phyloP scores from a whole-genome alignment of 2,888 invertebrate genomes.

The Pinctada fucata region DNA sequence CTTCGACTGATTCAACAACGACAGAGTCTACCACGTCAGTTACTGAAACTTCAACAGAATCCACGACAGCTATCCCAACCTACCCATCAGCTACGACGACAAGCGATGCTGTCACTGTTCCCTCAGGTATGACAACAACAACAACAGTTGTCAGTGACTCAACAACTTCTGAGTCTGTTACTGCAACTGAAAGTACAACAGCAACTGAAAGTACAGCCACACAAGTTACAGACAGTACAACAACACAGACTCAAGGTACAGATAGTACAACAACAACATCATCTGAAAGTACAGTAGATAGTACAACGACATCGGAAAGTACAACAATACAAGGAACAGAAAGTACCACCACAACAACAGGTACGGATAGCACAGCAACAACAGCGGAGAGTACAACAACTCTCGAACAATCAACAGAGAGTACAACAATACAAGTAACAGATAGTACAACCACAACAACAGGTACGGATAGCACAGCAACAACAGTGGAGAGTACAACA shows the following conservation, averaged over 20 bases:
- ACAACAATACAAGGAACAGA: neutral
- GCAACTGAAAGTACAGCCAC: neutral
- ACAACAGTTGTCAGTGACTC: no score
- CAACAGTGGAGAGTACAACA: no score
- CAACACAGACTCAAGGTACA: no score
- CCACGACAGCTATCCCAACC: no score
- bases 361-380: neutral
- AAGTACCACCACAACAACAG: neutral
- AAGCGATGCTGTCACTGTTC: no score
- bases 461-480: neutral
- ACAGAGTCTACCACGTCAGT: no score
- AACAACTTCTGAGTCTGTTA: no score
- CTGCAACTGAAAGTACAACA: neutral
- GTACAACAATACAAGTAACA: neutral
- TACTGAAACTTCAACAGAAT: no score
- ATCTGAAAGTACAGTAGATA: neutral
- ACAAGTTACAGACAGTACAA: no score
- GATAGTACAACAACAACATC: neutral
- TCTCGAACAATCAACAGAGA: neutral
- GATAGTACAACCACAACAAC: neutral
- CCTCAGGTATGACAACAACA: no score
- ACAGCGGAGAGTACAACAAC: neutral
- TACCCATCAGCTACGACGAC: no score
- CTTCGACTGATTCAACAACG: no score
- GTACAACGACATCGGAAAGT: neutral